A percentile compares a stretch with the other conserved stretches of the same genome.
These are phyloP conservation scores for Scaptomyza caliginosa DNA, from an alignment of 2,888 invertebrate species.

Conservation along the genomic window DNA sequence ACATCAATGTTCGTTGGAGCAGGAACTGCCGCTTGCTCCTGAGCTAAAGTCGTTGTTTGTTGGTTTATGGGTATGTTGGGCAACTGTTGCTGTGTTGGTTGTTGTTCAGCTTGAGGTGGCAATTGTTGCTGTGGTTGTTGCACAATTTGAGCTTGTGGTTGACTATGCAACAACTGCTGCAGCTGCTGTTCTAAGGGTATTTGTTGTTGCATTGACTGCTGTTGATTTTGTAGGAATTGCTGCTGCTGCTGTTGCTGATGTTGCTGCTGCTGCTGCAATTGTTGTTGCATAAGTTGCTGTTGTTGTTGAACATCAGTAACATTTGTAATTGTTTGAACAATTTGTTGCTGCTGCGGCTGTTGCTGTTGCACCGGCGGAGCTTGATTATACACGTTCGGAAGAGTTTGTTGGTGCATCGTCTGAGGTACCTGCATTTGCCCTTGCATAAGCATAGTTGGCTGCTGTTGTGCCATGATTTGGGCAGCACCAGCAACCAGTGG, in stretches of 20 bases:
- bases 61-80: conserved; percentile 26
- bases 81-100: conserved; percentile 22
- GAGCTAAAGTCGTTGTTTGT: conserved; percentile 13
- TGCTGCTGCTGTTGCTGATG: conserved; percentile 57
- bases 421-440: conserved; percentile 65
- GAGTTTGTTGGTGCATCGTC: conserved; percentile 55
- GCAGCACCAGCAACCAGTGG: conserved; percentile 80
- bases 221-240: conserved; percentile 46
- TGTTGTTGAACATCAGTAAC: conserved; percentile 56
- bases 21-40: conserved; percentile 24
- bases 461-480: conserved; percentile 83
- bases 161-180: conserved; percentile 61
- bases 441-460: conserved; percentile 63
- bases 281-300: conserved; percentile 54
- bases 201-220: conserved; percentile 45
- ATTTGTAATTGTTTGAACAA: conserved; percentile 39
- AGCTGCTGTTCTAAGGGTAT: conserved; percentile 65
- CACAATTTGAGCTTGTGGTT: conserved; percentile 48
- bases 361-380: conserved; percentile 26
- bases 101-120: conserved; percentile 25
- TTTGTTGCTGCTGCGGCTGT: conserved; percentile 35
- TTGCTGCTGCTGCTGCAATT: conserved; percentile 37
- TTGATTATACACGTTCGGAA: conserved; percentile 50
- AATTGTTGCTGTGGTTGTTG: conserved; percentile 42
- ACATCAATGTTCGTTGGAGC: conserved; percentile 32